Evolutionary conservation across 2,888 invertebrate genomes (phyloP).

Genomic region (Priapulus caudatus): DNA sequence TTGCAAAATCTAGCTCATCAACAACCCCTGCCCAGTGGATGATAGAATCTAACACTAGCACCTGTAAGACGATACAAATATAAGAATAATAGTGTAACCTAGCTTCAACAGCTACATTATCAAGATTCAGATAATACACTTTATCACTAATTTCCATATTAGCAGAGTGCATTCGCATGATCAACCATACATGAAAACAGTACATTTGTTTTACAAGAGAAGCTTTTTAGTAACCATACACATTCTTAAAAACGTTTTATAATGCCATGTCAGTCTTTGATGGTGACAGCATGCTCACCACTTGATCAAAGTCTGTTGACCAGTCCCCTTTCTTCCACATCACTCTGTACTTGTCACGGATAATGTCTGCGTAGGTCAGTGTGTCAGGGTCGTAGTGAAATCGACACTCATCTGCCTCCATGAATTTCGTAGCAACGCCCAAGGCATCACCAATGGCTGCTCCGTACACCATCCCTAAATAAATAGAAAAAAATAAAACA

Average conservation of each 20-base stretch:
- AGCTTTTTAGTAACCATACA: too few species aligned
- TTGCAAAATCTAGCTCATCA: slow-evolving; percentile 40
- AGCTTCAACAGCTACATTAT: too few species aligned
- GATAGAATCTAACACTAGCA: slow-evolving; percentile 38
- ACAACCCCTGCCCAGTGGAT: slow-evolving; percentile 40
- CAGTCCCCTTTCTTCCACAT: slow-evolving; percentile 38
- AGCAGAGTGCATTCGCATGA: too few species aligned
- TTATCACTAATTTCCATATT: too few species aligned
- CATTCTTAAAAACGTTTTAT: too few species aligned
- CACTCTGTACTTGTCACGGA: slow-evolving; percentile 35
- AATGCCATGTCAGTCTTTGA: too few species aligned
- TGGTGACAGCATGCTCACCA: too few species aligned
- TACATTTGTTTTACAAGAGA: too few species aligned
- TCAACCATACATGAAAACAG: too few species aligned
- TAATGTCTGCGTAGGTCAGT: slow-evolving; percentile 31
- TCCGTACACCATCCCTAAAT: slow-evolving; percentile 36
- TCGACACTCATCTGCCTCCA: slow-evolving; percentile 33
- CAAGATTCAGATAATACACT: too few species aligned
- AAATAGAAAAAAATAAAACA: background rate
- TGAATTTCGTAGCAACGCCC: slow-evolving; percentile 36
- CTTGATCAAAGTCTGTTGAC: slow-evolving; percentile 38
- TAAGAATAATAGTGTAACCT: slow-evolving; percentile 3
- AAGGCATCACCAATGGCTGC: slow-evolving; percentile 39
- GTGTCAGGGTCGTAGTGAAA: slow-evolving; percentile 34
- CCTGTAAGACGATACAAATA: slow-evolving; percentile 24